Conservation (phyloP, 2,797 vertebrate species). For the Telmatherina bonti region DNA sequence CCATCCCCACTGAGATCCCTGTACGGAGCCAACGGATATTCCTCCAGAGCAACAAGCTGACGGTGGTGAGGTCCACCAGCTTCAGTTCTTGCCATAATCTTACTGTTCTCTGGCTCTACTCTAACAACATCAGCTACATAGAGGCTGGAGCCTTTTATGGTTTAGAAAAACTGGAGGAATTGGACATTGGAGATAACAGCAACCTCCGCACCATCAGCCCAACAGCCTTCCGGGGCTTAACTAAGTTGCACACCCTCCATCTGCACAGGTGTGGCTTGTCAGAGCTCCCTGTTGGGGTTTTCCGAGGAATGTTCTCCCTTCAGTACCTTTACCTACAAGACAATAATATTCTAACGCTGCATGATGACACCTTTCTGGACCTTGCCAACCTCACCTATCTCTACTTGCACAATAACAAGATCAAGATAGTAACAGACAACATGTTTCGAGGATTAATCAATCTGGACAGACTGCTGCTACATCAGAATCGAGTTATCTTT, state of each 20-base stretch:
- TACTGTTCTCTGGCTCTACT: conserved; percentile 96
- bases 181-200: conserved; percentile 96
- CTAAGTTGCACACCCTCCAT: conserved; percentile 94
- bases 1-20: conserved; percentile 92
- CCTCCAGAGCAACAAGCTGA: conserved; percentile 95
- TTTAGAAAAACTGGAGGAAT: conserved; percentile 92
- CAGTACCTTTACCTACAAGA: conserved; percentile 99
- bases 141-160: conserved; percentile 92
- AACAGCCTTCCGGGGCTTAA: conserved; percentile 90
- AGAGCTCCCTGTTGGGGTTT: conserved; percentile 91
- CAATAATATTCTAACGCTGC: conserved; percentile 91
- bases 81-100: conserved; percentile 96
- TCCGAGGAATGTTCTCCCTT: conserved; percentile 92
- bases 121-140: conserved; percentile 95
- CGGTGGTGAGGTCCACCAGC: conserved; percentile 89
- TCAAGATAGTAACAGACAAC: conserved; percentile 93
- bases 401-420: conserved; percentile 97
- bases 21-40: conserved; percentile 95
- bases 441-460: conserved; percentile 92
- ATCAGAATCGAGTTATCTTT: conserved; percentile 91
- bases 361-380: conserved; percentile 94
- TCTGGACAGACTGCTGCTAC: conserved; percentile 93
- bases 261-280: conserved; percentile 95
- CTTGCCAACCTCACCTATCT: conserved; percentile 97
- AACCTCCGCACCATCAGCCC: conserved; percentile 93